These are phyloP conservation scores for Chrosomus eos DNA, from an alignment of 2,797 vertebrate species.

Conservation along the genomic window DNA sequence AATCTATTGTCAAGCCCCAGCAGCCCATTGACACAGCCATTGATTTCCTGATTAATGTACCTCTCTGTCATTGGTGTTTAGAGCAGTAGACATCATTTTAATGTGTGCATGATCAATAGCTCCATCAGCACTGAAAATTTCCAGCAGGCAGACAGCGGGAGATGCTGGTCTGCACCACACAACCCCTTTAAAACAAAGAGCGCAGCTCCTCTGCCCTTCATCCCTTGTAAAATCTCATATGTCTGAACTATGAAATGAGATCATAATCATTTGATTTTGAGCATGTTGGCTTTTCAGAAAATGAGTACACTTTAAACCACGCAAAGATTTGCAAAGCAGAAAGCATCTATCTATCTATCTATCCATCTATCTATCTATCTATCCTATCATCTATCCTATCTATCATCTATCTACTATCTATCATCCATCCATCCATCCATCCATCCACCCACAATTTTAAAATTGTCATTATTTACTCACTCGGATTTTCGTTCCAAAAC, in stretches of 20 bases:
- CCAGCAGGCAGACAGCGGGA: constrained; percentile 77
- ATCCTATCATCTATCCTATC: too few species aligned
- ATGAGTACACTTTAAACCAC: background rate
- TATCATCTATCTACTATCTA: background rate
- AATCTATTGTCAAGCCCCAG: constrained; percentile 77
- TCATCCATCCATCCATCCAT: background rate
- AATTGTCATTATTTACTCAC: too few species aligned
- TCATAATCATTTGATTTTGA: background rate
- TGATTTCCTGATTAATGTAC: constrained; percentile 93
- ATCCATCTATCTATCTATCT: background rate
- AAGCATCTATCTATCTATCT: background rate
- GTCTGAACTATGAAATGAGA: constrained; percentile 21
- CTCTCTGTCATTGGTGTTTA: constrained; percentile 83
- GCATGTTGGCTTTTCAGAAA: background rate
- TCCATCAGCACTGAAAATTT: constrained; percentile 84
- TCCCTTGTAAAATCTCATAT: background rate
- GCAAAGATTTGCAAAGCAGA: background rate
- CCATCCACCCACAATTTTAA: too few species aligned
- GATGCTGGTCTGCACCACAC: constrained; percentile 53
- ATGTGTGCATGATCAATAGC: constrained; percentile 90
- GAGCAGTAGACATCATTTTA: constrained; percentile 89
- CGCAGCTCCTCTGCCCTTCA: constrained; percentile 2
- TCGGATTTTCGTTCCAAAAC: too few species aligned
- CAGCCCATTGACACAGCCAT: constrained; percentile 81
- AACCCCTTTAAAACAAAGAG: constrained; percentile 37